Base-by-base conservation (phyloP, 2,888 invertebrate genomes). In the Brachylomia viminalis region DNA sequence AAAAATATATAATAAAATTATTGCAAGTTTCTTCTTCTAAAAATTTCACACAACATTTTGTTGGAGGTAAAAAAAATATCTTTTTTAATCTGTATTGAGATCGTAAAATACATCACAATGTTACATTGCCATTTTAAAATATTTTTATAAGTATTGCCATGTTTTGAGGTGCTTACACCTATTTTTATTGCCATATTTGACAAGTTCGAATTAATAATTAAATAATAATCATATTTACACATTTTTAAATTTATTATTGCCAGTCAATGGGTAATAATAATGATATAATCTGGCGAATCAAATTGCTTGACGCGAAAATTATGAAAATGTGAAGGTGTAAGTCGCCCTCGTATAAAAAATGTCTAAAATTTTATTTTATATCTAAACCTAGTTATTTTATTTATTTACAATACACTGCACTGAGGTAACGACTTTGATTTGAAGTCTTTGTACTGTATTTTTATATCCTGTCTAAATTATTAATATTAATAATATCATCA, bases 341-440 rank as follows among this genome's bases (percentile, higher is more conserved):
- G 93, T 89, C 87, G 90, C 92, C 93, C 91, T 87, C 92, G 86
- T 93, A 91, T 92, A 93, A 95, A 95, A 92, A 91, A 85, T 88
- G 84, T 91, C 90, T 91, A 92, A 92, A 92, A 91, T 75, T 82
- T 90, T 85, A 84, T 87, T 88, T 90, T 91, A 89, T 90, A 89
- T 89, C 92, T 92, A 93, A 92, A 89, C 90, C 84, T 89, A 87
- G 77, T 85, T 86, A 86, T 81, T 85, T 84, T 88, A 87, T 90
- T 87, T 95, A 95, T 95, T 92, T 95, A 96, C 94, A 95, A 93
- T 95, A 95, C 95, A 93, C 95, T 95, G 95, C 95, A 88, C 89
- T 96, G 96, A 96, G 96, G 96, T 96, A 96, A 92, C 81, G 67
- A 79, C 86, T 82, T 65, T 75, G 38, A 67, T 45, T 58, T 30